These are phyloP conservation scores for Clivina fossor DNA, from an alignment of 2,888 invertebrate genomes.

Conservation along the genomic window DNA sequence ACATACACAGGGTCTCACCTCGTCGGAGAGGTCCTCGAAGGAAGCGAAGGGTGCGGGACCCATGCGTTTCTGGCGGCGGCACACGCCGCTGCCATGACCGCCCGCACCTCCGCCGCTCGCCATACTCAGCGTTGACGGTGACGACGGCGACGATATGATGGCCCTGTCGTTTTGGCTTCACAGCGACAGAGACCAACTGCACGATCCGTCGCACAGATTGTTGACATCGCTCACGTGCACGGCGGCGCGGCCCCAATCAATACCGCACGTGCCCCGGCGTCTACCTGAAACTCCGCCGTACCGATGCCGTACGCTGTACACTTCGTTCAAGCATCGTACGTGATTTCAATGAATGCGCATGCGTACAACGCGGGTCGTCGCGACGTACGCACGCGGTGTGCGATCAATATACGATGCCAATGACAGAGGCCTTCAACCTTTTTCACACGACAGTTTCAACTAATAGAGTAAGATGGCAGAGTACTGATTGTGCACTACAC, in stretches of 20 bases:
- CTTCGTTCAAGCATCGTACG: neutral
- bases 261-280: constrained; percentile 25
- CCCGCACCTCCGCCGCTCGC: constrained; percentile 8
- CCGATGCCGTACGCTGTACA: constrained; percentile 11
- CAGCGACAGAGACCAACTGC: constrained; percentile 12
- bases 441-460: too few species aligned
- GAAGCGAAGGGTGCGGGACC: constrained; percentile 94
- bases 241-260: constrained; percentile 26
- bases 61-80: constrained; percentile 69
- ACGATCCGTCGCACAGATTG: constrained; percentile 24
- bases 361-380: too few species aligned
- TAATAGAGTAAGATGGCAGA: too few species aligned
- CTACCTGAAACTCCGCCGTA: constrained; percentile 11
- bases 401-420: too few species aligned
- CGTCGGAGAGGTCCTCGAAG: constrained; percentile 87
- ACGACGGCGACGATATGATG: neutral
- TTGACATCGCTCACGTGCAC: constrained; percentile 30
- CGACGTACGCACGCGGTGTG: neutral
- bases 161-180: constrained; percentile 16
- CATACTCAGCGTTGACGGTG: constrained; percentile 10
- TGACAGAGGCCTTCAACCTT: too few species aligned
- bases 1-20: constrained; percentile 68
- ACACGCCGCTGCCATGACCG: neutral
- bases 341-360: neutral
- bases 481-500: too few species aligned